Percentiles rank a stretch among this genome's conserved stretches.
phyloP scores from a whole-genome alignment of 2,888 invertebrate genomes.

The Hydrotaea cyrtoneurina region DNA sequence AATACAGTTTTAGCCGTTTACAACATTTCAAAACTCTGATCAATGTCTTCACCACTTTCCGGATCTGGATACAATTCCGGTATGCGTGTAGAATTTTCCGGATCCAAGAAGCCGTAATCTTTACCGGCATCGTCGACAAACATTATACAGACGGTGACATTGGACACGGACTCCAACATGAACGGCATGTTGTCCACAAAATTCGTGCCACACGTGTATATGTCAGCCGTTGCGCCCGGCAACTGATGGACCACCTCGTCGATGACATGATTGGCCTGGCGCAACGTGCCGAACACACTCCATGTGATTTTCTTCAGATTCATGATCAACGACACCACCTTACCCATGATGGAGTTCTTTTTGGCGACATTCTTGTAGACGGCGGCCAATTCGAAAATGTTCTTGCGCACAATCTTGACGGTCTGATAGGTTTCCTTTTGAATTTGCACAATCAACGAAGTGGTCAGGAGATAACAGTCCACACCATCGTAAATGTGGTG shows the following conservation, averaged over 20 bases:
- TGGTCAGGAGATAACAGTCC: constrained; percentile 73
- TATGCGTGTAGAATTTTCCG: constrained; percentile 67
- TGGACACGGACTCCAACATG: constrained; percentile 72
- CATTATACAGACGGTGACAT: constrained; percentile 73
- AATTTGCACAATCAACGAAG: constrained; percentile 69
- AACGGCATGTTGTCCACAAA: constrained; percentile 72
- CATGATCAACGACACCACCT: constrained; percentile 72
- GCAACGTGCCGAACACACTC: constrained; percentile 71
- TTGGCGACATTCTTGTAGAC: constrained; percentile 75
- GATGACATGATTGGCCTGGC: constrained; percentile 71
- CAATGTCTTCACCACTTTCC: background rate
- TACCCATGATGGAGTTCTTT: constrained; percentile 74
- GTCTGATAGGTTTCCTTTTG: constrained; percentile 73
- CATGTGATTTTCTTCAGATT: constrained; percentile 72
- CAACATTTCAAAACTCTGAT: constrained; percentile 29
- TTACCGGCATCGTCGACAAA: constrained; percentile 68
- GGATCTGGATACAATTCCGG: background rate
- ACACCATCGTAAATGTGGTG: constrained; percentile 73
- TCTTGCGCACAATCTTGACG: constrained; percentile 71
- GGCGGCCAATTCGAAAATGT: constrained; percentile 70
- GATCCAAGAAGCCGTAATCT: constrained; percentile 72
- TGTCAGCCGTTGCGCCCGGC: constrained; percentile 70
- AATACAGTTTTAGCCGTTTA: too few species aligned
- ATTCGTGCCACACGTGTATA: constrained; percentile 68
- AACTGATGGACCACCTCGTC: constrained; percentile 70